A percentile compares a stretch with the other conserved stretches of the same genome.
Conservation (phyloP, 2,888 invertebrate species). For the Cheilosia vulpina region DNA sequence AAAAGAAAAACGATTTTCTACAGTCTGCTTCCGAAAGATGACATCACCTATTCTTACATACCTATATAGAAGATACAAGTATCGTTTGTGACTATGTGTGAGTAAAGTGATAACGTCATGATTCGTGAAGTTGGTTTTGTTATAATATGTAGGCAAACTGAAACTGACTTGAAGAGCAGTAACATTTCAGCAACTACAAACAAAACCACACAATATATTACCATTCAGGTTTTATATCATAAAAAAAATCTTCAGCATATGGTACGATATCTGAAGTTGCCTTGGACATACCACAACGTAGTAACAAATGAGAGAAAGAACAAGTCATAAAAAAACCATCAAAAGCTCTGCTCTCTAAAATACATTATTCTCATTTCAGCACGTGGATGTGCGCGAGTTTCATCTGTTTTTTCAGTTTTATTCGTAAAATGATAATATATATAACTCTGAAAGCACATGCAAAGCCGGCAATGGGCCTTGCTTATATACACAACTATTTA, state of each 20-base stretch:
- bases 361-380: conserved; percentile 29
- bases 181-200: not conserved
- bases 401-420: conserved; percentile 32
- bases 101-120: conserved; percentile 17
- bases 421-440: not conserved
- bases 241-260: not conserved
- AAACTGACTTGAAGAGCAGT: not conserved
- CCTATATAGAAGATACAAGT: conserved; percentile 3
- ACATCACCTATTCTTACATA: conserved; percentile 52
- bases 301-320: not conserved
- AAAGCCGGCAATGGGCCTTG: conserved; percentile 55
- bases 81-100: not conserved
- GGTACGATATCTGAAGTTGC: not conserved
- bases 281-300: not conserved
- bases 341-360: conserved; percentile 32
- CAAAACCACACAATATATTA: too few species aligned
- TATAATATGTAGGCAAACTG: not conserved
- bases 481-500: not conserved
- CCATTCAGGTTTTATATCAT: too few species aligned
- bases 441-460: conserved; percentile 2
- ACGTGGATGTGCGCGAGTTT: conserved; percentile 62
- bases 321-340: not conserved
- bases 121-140: conserved; percentile 4
- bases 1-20: conserved; percentile 31
- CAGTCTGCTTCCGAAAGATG: conserved; percentile 27